These are phyloP conservation scores for Polydrusus pterygomalis DNA, from an alignment of 2,888 invertebrate genomes.

Conservation along the genomic window DNA sequence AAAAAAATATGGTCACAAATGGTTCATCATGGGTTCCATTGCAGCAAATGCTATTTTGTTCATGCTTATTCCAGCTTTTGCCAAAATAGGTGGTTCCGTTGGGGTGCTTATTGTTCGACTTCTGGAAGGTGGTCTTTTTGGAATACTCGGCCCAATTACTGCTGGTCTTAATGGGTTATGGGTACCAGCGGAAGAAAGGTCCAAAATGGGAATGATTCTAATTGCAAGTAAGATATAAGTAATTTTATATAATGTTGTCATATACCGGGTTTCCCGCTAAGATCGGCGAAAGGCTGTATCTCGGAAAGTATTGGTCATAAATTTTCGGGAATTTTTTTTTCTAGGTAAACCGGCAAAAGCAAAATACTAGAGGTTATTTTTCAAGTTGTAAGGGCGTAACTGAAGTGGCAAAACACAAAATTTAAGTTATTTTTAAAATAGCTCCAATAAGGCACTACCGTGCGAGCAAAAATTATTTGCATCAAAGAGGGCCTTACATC, in stretches of 20 bases:
- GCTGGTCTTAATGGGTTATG: constrained; percentile 84
- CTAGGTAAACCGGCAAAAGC: too few species aligned
- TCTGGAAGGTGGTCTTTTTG: constrained; percentile 82
- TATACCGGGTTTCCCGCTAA: too few species aligned
- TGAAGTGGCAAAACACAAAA: too few species aligned
- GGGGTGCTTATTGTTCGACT: constrained; percentile 59
- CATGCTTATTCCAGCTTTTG: constrained; percentile 73
- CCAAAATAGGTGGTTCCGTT: constrained; percentile 51
- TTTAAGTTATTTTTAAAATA: too few species aligned
- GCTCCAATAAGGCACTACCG: too few species aligned
- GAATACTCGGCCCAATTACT: constrained; percentile 80
- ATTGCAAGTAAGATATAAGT: constrained; percentile 68
- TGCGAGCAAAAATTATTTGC: too few species aligned
- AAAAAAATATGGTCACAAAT: constrained; percentile 83
- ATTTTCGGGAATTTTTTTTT: too few species aligned
- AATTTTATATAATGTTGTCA: not conserved
- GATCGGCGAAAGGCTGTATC: too few species aligned
- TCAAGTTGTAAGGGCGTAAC: too few species aligned
- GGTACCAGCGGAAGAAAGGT: constrained; percentile 81
- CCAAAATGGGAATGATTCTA: constrained; percentile 79
- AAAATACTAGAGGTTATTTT: too few species aligned
- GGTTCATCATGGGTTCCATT: constrained; percentile 74
- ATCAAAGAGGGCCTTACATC: too few species aligned
- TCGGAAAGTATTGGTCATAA: too few species aligned
- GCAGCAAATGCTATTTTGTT: constrained; percentile 77